Evolutionary conservation across 2,888 invertebrate species (phyloP), one percentile per base, ranked within the genome.

Genomic region (Ophioninae sp.): DNA sequence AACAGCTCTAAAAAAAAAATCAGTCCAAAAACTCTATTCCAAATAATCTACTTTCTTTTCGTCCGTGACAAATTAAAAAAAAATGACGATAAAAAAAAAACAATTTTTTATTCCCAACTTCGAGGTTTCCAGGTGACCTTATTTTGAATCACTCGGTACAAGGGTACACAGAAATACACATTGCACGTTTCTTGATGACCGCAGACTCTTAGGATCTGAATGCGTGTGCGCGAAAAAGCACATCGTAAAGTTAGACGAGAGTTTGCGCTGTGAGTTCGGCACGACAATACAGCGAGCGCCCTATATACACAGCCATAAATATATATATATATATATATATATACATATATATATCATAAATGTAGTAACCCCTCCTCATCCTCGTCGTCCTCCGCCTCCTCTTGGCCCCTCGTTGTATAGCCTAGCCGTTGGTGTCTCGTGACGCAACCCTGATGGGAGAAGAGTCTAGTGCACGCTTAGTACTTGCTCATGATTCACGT

Each of bases 401-500:
- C 30, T 30, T 30, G 30, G 30, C 30, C 59, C 44, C 64, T 39
- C 58, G 67, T n/a, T n/a, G 41, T 68, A n/a, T 30, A n/a, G 39
- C 59, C 17, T 51, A 78, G 71, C 79, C 79, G 74, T 79, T 79
- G 72, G 72, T 75, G 83, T 78, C 74, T 84, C 79, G 84, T 81
- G 84, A 84, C 81, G 79, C 75, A 79, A 81, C 73, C 69, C 71
- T 30, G 79, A 73, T 59, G 65, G 65, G 10, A 72, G 77, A 73
- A 77, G 75, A 67, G 75, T 65, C 73, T 83, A 74, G 64, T 67
- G 63, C 79, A 73, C 78, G 77, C 64, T 83, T 81, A 79, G 84
- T 84, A 63, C 71, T 72, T 72, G 72, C 59, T 51, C 69, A 84
- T 81, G 84, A 84, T 79, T 84, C 84, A 81, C 81, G 81, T 81